These are phyloP conservation scores for Nothocercus julius DNA, from an alignment of 2,113 vertebrate species.

Conservation along the genomic window DNA sequence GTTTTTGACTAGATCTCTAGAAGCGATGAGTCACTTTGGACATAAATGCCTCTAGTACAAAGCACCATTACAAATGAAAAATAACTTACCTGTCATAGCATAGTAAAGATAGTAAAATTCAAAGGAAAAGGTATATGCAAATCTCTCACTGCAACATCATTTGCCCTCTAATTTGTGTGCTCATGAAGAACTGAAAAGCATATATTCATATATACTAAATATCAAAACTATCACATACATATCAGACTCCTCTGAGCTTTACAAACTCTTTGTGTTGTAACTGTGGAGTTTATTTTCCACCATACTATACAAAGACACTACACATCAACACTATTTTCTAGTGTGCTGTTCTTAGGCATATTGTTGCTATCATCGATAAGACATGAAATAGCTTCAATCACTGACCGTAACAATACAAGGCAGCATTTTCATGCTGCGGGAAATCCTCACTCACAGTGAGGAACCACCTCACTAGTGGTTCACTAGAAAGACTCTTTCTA, in stretches of 20 bases:
- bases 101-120: neutral
- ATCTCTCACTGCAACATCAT: neutral
- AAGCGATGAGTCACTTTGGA: neutral
- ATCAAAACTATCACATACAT: neutral
- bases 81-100: neutral
- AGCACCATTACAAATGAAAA: neutral
- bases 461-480: neutral
- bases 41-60: neutral
- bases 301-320: neutral
- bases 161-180: neutral
- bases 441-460: neutral
- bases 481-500: fast-evolving
- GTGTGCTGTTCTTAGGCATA: neutral
- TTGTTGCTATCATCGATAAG: fast-evolving
- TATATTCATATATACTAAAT: neutral
- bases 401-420: fast-evolving
- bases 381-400: neutral
- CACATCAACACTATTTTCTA: neutral
- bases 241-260: neutral
- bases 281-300: neutral
- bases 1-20: neutral
- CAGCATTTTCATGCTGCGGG: neutral
- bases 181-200: neutral
- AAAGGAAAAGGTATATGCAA: neutral
- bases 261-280: neutral